A percentile compares a stretch with the other conserved stretches of the same genome.
These are phyloP conservation scores for Penaeus monodon DNA, from an alignment of 2,888 invertebrate genomes.

Conservation along the genomic window DNA sequence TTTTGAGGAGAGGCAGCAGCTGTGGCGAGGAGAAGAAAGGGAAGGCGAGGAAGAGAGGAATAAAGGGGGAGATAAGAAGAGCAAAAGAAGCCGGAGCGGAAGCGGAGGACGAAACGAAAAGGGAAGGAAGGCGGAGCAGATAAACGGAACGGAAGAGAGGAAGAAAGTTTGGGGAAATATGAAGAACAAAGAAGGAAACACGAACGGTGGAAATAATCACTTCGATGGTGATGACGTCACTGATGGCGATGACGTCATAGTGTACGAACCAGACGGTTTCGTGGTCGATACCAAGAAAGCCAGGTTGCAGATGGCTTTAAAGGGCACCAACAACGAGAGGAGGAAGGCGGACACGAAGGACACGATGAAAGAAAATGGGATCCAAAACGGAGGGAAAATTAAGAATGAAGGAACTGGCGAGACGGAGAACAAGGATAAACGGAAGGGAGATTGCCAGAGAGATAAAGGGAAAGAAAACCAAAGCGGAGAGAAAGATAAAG, in stretches of 20 bases:
- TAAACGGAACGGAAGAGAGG: not conserved
- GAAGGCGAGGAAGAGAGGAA: not conserved
- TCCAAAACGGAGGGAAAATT: no score
- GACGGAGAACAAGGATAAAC: not conserved
- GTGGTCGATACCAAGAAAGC: constrained; percentile 33
- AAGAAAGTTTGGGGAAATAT: not conserved
- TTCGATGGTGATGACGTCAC: not conserved
- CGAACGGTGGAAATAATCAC: not conserved
- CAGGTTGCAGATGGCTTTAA: no score
- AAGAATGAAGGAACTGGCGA: not conserved
- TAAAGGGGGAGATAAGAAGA: not conserved
- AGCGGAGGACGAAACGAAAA: no score
- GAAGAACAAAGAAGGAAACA: not conserved
- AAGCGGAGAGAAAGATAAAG: not conserved
- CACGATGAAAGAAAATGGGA: not conserved
- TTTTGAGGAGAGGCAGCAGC: constrained; percentile 26
- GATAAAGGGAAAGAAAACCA: not conserved
- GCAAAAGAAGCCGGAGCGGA: not conserved
- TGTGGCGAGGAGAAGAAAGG: not conserved
- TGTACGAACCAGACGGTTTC: constrained; percentile 41
- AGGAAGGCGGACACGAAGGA: not conserved
- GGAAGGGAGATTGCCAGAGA: no score
- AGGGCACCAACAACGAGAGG: not conserved
- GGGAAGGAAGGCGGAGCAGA: not conserved
- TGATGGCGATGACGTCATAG: not conserved